These are phyloP conservation scores for Gavia stellata DNA, from an alignment of 2,113 vertebrate genomes.

Conservation along the genomic window DNA sequence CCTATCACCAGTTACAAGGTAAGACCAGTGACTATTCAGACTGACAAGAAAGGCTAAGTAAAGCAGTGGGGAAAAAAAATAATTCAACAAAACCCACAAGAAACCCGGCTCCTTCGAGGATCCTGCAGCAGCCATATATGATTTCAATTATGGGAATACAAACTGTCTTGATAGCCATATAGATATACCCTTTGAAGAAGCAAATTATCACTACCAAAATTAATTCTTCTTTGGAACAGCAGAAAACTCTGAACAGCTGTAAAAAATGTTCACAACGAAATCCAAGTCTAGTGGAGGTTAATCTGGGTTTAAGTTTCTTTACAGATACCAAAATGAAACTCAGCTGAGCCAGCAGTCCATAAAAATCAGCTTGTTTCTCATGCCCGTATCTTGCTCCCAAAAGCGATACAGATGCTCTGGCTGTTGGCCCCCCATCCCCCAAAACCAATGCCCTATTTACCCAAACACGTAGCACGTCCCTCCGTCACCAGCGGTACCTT, in stretches of 20 bases:
- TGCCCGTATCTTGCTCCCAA: not conserved
- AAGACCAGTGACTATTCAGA: not conserved
- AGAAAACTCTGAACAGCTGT: conserved; percentile 30
- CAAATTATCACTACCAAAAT: conserved; percentile 16
- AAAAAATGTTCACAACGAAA: not conserved
- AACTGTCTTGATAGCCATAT: not conserved
- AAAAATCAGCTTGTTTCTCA: not conserved
- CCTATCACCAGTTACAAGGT: not conserved
- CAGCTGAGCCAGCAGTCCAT: not conserved
- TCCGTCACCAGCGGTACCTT: not conserved
- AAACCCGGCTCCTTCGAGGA: not conserved
- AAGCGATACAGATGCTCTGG: not conserved
- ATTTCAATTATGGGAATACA: conserved; percentile 8
- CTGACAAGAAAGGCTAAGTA: not conserved
- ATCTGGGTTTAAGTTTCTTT: not conserved
- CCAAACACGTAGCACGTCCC: rapidly evolving
- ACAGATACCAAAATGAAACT: not conserved
- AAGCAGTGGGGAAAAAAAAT: not conserved
- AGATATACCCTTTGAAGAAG: not conserved
- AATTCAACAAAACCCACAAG: too few relatives aligned
- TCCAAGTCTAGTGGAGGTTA: not conserved
- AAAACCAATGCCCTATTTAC: not conserved
- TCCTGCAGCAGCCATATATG: not conserved
- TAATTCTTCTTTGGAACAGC: not conserved
- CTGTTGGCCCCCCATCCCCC: not conserved